These are phyloP conservation scores for Anodontia alba DNA, from an alignment of 2,888 invertebrate species.

Conservation along the genomic window DNA sequence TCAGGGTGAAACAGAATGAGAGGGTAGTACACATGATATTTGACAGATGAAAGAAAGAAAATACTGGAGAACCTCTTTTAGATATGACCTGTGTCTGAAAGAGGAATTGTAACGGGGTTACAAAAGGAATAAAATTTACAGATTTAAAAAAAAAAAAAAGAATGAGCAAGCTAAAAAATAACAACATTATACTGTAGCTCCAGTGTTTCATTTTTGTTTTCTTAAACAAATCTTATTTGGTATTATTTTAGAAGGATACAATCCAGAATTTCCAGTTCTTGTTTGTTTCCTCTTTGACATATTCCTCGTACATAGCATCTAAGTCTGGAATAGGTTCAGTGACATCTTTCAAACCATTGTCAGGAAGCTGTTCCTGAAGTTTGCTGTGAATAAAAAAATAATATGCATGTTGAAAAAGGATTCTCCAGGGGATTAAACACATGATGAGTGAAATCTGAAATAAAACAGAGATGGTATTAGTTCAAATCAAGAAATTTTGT, in stretches of 20 bases:
- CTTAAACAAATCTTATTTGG: too few species aligned
- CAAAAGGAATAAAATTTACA: too few species aligned
- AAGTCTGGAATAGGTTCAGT: slow-evolving; percentile 48
- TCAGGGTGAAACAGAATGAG: too few species aligned
- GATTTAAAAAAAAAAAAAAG: too few species aligned
- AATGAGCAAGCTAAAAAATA: too few species aligned
- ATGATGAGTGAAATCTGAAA: background rate
- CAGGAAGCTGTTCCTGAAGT: slow-evolving; percentile 74
- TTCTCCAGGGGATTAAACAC: slow-evolving; percentile 8
- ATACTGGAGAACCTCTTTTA: too few species aligned
- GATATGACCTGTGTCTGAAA: too few species aligned
- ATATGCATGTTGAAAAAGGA: slow-evolving; percentile 30
- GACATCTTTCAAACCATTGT: slow-evolving; percentile 66
- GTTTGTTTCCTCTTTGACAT: slow-evolving; percentile 63
- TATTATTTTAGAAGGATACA: slow-evolving; percentile 72
- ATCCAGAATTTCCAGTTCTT: slow-evolving; percentile 80
- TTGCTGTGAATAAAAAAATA: slow-evolving; percentile 60
- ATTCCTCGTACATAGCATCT: slow-evolving; percentile 67
- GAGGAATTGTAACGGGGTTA: too few species aligned
- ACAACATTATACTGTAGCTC: too few species aligned
- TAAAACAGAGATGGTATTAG: background rate
- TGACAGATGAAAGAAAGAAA: too few species aligned
- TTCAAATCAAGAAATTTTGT: background rate
- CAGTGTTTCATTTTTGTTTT: too few species aligned
- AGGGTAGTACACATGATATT: too few species aligned